Base-by-base conservation (phyloP, 2,113 vertebrate genomes). In the Acrocephalus kingi region DNA sequence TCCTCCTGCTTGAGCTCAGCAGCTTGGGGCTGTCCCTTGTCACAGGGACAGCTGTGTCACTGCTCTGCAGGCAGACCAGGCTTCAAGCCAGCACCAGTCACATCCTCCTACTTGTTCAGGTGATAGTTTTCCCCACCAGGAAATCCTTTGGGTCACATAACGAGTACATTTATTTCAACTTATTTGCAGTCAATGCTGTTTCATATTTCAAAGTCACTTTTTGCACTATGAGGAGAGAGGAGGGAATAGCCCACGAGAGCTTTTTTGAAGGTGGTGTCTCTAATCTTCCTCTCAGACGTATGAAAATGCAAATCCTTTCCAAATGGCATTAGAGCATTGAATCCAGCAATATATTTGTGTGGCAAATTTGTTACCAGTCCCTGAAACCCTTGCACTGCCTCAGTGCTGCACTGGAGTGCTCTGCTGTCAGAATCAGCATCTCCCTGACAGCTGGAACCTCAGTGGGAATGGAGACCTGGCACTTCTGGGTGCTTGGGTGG, bases 401-500 rank as follows among this genome's bases (percentile, higher is more conserved):
- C 52, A 21, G 24, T 6, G 46, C 46, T 75, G 56, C 69, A 10
- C 56, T 24, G 67, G 30, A 39, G 33, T 12, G 30, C 45, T 78
- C 56, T 74, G 39, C 62, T 62, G 11, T 10, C 83, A 3, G 2
- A n/a, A 54, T 9, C 4, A 2, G 49, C 28, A 7, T 28, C 31
- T 68, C 45, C 39, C 62, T 7, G 0, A 18, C 1, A 5, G 21
- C 49, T 33, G 49, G 37, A 83, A 7, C 19, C 13, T 27, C 0
- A 0, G 1, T 49, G 48, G 37, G 28, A 30, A 25, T 0, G 1
- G 59, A 45, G 13, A 2, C 6, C 30, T 55, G 49, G 33, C 4
- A 3, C 23, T 68, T 52, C 28, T 3, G 0, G 33, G 33, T 17
- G 27, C 7, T 24, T 3, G 4, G 8, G 14, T 19, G n/a, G 45